Conservation (phyloP, 2,888 invertebrate genomes). For the Polyommatus icarus region DNA sequence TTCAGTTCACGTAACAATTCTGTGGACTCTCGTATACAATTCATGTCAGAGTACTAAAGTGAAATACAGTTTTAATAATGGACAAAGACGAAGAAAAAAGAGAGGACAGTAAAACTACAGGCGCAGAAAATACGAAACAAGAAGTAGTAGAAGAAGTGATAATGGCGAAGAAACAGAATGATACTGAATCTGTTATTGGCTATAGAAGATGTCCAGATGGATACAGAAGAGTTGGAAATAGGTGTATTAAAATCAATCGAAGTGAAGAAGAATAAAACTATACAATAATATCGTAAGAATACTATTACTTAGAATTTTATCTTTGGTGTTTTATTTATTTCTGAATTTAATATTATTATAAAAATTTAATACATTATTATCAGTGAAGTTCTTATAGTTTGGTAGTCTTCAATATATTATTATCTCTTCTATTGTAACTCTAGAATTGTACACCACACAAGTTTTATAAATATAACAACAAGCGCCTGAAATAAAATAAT, state of each 20-base stretch:
- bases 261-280: neutral
- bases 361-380: no score
- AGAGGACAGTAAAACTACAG: neutral
- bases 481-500: neutral
- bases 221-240: constrained; percentile 33
- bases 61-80: neutral
- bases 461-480: neutral
- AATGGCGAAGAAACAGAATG: neutral
- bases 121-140: neutral
- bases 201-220: constrained; percentile 33
- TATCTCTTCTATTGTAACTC: no score
- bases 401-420: no score
- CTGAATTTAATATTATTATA: no score
- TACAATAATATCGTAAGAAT: no score
- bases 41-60: neutral
- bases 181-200: constrained; percentile 27
- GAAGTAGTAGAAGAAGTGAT: neutral
- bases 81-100: neutral
- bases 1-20: no score
- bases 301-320: no score
- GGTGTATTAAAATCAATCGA: constrained; percentile 33
- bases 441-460: no score
- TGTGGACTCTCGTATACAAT: no score
- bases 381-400: no score
- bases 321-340: no score